phyloP scores from a whole-genome alignment of 2,888 invertebrate genomes.

The Frankliniella fusca region DNA sequence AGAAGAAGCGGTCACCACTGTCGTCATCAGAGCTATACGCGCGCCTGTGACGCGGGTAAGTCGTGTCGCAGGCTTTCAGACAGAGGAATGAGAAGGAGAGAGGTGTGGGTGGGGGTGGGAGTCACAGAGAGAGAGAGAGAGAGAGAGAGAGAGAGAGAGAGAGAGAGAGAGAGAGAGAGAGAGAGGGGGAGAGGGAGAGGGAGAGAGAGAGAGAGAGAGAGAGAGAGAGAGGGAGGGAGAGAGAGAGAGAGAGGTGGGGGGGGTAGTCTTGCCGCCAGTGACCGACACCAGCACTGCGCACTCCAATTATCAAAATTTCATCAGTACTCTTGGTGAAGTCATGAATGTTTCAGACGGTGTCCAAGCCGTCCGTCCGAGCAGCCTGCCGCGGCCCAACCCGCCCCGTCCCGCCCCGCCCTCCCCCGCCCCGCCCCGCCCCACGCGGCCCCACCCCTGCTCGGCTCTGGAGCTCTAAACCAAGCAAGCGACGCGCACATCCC shows the following conservation, averaged over 20 bases:
- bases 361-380: background rate
- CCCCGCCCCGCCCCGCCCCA: background rate
- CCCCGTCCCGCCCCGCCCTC: background rate
- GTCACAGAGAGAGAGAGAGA: no score
- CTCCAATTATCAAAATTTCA: slow-evolving; percentile 26
- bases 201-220: no score
- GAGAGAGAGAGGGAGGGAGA: background rate
- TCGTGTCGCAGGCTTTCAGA: no score
- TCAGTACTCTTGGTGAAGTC: slow-evolving; percentile 4
- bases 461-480: background rate
- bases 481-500: no score
- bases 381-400: background rate
- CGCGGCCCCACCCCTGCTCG: background rate
- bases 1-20: no score
- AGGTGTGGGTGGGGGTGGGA: no score
- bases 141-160: background rate
- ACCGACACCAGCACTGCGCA: background rate
- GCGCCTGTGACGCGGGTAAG: no score
- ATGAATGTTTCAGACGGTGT: slow-evolving; percentile 13
- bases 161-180: background rate
- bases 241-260: background rate
- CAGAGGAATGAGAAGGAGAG: no score
- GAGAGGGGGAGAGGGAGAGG: background rate
- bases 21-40: no score
- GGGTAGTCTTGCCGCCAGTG: background rate